A percentile compares a stretch with the other conserved stretches of the same genome.
phyloP scores from a whole-genome alignment of 2,113 vertebrate genomes.

The human (Homo sapiens) region GRCh38 chr1:199676501-199677000 shows the following conservation, averaged over 20 bases:
- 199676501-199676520: neutral
- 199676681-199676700: neutral
- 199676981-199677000: too few relatives aligned
- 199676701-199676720: neutral
- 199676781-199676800: neutral
- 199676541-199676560: neutral
- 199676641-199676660: neutral
- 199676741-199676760: neutral
- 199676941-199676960: neutral
- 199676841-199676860: neutral
- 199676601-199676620: neutral
- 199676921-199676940: neutral
- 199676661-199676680: neutral
- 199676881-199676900: neutral
- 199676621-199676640: too few relatives aligned
- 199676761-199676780: neutral
- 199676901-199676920: neutral
- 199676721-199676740: neutral
- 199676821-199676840: neutral
- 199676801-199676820: neutral
- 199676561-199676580: neutral
- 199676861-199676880: neutral
- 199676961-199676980: too few relatives aligned
- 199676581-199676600: neutral
- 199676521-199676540: neutral